Evolutionary conservation across 1,140 invertebrate genomes (phyloP), one percentile per base, ranked within the genome.

Genomic region (Telenomus remus): DNA sequence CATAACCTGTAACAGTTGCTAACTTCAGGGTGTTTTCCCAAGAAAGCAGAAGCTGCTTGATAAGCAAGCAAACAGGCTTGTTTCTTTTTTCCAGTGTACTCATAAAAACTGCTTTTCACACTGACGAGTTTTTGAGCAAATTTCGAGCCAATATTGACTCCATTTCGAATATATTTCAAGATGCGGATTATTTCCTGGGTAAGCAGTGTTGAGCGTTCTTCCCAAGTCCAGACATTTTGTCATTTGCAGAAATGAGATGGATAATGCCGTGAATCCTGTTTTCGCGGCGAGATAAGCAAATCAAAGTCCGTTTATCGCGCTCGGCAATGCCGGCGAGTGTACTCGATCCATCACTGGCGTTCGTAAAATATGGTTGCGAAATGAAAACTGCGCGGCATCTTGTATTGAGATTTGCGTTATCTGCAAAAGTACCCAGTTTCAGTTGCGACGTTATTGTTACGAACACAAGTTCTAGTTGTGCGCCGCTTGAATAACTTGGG

Each of bases 331-430:
- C 8, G 8, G 37, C 9, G 9, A 39, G 9, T 10, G 34, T 39
- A 9, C 37, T 11, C 37, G 37, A 39, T 27, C 19, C 19, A 27
- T 27, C 19, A 27, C 19, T 27, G 19, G 19, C 49, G 50, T 49
- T 19, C 10, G 47, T 35, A 39, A 57, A 66, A 57, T 56, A 65
- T 56, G 44, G 49, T 39, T 1, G 13, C 8, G 13, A 35, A 6
- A 27, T 44, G 37, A 39, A 39, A 39, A 39, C 37, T n/a, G 37
- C 37, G 2, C 37, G 12, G 43, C 56, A 56, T 63, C 71, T 75
- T 75, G 69, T 50, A 77, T 77, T 69, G 64, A 57, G 75, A 77
- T 72, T 72, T 64, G 37, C 47, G 56, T 69, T 77, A 77, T 77
- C 75, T 51, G 33, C 0, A 42, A 56, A 61, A 72, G 37, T 64